A percentile compares a stretch with the other conserved stretches of the same genome.
phyloP scores from a whole-genome alignment of 2,888 invertebrate species.

The Tipula unca region DNA sequence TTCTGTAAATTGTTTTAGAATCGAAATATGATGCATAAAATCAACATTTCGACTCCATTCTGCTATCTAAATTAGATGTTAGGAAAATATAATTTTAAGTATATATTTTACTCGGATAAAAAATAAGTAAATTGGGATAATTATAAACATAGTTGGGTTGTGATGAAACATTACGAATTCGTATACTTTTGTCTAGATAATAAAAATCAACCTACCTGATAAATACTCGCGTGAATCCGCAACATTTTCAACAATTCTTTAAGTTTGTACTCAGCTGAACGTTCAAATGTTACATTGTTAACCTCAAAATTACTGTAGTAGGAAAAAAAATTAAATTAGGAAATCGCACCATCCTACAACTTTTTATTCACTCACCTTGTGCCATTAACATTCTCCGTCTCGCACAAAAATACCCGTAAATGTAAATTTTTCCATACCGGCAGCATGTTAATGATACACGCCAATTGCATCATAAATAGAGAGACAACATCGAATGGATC shows the following conservation, averaged over 20 bases:
- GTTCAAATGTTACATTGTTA: conserved; percentile 22
- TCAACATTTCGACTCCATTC: conserved; percentile 54
- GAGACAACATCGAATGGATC: conserved; percentile 84
- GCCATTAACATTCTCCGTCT: conserved; percentile 38
- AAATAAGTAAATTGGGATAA: no score
- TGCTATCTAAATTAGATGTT: conserved; percentile 42
- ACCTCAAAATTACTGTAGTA: conserved; percentile 19
- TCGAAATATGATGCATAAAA: conserved; percentile 39
- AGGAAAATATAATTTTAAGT: not conserved
- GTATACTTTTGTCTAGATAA: no score
- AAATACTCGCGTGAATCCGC: conserved; percentile 78
- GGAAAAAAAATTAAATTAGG: no score
- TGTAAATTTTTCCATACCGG: conserved; percentile 77
- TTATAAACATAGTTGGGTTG: no score
- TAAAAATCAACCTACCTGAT: conserved; percentile 45
- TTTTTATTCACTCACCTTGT: not conserved
- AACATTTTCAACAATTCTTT: conserved; percentile 70
- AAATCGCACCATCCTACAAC: not conserved
- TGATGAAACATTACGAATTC: no score
- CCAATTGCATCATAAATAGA: conserved; percentile 91
- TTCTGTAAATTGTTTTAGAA: conserved; percentile 38
- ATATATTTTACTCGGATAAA: no score
- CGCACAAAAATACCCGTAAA: conserved; percentile 82
- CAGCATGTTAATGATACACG: conserved; percentile 90
- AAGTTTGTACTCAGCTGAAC: conserved; percentile 44